These are phyloP conservation scores for Ptiloglossa arizonensis DNA, from an alignment of 1,140 invertebrate genomes.

Conservation along the genomic window DNA sequence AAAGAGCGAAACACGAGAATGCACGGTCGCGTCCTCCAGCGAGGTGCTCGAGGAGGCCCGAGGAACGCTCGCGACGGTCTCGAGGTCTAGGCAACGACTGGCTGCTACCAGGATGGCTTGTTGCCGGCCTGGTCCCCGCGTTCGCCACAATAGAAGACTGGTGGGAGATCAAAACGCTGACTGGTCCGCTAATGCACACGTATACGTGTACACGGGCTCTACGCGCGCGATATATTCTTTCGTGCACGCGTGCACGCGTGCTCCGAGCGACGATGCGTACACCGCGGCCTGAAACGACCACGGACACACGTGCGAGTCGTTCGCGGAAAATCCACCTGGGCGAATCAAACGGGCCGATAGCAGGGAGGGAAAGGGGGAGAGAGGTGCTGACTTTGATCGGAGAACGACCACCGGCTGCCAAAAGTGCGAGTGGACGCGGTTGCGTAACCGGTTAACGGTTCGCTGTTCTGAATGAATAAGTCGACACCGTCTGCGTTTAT, in stretches of 20 bases:
- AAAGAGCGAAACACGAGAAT: neutral
- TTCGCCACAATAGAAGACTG: slow-evolving; percentile 75
- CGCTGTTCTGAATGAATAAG: slow-evolving; percentile 23
- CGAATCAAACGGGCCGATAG: too few relatives aligned
- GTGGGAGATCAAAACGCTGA: slow-evolving; percentile 79
- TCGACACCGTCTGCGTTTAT: slow-evolving; percentile 1
- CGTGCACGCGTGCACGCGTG: slow-evolving; percentile 4
- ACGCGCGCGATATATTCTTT: neutral
- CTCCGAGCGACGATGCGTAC: neutral
- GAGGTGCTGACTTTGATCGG: too few relatives aligned
- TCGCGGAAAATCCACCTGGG: slow-evolving; percentile 25
- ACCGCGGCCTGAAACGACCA: neutral
- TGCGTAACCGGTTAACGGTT: slow-evolving; percentile 26
- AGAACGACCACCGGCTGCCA: slow-evolving; percentile 8
- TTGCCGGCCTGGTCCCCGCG: slow-evolving; percentile 70
- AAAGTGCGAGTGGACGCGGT: slow-evolving; percentile 19
- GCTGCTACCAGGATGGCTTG: slow-evolving; percentile 72
- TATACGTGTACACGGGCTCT: slow-evolving; percentile 2
- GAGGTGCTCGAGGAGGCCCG: slow-evolving; percentile 7
- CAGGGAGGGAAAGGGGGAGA: too few relatives aligned
- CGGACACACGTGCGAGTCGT: slow-evolving; percentile 12
- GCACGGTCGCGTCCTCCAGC: slow-evolving; percentile 10
- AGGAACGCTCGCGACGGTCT: slow-evolving; percentile 64
- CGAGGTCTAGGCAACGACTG: slow-evolving; percentile 76
- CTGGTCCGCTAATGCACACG: slow-evolving; percentile 54